Conservation (phyloP, 2,797 vertebrate genomes). For the Cetoscarus ocellatus region DNA sequence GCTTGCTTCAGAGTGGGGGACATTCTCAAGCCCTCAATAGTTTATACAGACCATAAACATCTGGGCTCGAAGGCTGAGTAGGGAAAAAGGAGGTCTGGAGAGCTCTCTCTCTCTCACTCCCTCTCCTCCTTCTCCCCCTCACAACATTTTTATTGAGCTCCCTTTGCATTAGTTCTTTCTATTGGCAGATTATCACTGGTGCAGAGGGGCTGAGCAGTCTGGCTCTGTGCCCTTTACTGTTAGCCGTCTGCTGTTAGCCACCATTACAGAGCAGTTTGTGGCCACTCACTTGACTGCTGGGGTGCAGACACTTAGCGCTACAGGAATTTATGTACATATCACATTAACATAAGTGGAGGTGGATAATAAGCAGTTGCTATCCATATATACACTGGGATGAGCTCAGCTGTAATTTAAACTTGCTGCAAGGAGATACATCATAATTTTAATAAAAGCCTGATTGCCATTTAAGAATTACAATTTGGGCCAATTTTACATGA, state of each 20-base stretch:
- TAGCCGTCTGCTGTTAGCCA: conserved; percentile 74
- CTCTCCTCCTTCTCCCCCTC: conserved; percentile 58
- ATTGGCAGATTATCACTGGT: conserved; percentile 85
- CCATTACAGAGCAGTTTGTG: conserved; percentile 62
- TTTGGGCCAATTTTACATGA: conserved; percentile 11
- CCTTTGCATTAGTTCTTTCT: conserved; percentile 80
- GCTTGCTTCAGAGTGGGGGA: conserved; percentile 77
- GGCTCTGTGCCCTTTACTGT: conserved; percentile 70
- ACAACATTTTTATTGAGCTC: conserved; percentile 81
- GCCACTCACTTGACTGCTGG: conserved; percentile 52
- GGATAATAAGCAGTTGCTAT: conserved; percentile 56
- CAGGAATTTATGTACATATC: conserved; percentile 56
- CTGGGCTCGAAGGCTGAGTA: conserved; percentile 82
- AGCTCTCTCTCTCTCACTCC: conserved; percentile 42
- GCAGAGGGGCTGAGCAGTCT: conserved; percentile 71
- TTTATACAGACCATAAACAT: conserved; percentile 88
- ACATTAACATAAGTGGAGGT: conserved; percentile 59
- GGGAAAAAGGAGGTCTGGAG: conserved; percentile 80
- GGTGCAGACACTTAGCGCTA: conserved; percentile 54
- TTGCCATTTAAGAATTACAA: conserved; percentile 20
- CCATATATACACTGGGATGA: conserved; percentile 49
- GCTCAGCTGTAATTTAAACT: conserved; percentile 47
- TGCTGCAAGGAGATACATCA: conserved; percentile 26
- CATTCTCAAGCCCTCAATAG: conserved; percentile 83
- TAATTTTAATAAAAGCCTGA: conserved; percentile 18